Evolutionary conservation across 64 coral and sea anemone genomes (phyloP), one percentile per base, ranked within the genome.

Genomic region (Catalaphyllia jardinei): DNA sequence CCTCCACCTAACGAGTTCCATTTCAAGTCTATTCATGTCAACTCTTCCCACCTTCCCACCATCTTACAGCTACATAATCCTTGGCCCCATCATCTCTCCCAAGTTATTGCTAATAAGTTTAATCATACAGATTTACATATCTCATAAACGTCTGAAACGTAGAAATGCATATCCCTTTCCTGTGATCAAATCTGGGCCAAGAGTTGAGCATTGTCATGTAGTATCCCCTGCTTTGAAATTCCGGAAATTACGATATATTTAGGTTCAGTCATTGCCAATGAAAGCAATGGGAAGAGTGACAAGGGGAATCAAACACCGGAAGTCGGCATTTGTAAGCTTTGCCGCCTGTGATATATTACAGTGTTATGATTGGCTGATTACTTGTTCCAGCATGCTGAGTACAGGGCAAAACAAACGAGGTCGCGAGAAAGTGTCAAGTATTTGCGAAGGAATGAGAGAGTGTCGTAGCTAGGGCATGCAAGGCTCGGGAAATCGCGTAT

Each of bases 391-490:
- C 73, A n/a, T 86, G 62, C 31, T 52, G 22, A 10, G 17, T 55
- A 67, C 90, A 63, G 64, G 74, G 75, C 38, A 92, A 92, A 92
- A 92, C 82, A 86, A 92, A 69, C 57, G 17, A 4, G 20, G 14
- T 20, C 35, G 33, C 29, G 49, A 5, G 31, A 33, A 18, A 60
- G 17, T 59, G 71, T 75, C 51, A 52, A 54, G 35, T 25, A 55
- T 79, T 22, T 24, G 13, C 24, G 22, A 27, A 33, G 59, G 60
- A 83, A n/a, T 39, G 60, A 22, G n/a, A 18, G 22, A 19, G 42
- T 25, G 30, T n/a, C 3, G 57, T 55, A 28, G 76, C 27, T 16
- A 59, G 7, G 22, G 22, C 0, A 57, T 50, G 30, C 10, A 67
- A 82, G 64, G 29, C 29, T 42, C 4, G 30, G 17, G 19, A 31